A percentile compares a stretch with the other conserved stretches of the same genome.
These are phyloP conservation scores for Chloroceryle inda DNA, from an alignment of 2,797 vertebrate species.

Conservation along the genomic window DNA sequence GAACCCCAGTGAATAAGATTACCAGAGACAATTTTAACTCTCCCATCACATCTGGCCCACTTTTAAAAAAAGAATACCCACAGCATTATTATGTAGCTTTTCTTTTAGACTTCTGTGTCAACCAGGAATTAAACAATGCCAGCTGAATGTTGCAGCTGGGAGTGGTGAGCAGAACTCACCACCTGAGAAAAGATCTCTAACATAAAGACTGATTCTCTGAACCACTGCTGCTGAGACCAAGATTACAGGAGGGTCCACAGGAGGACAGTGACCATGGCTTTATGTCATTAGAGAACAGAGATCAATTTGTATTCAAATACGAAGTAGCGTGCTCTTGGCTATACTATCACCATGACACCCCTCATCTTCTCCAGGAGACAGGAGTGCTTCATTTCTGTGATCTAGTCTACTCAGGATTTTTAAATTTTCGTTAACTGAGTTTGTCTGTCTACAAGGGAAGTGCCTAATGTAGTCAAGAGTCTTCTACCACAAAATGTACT, in stretches of 20 bases:
- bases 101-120: background rate
- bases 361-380: background rate
- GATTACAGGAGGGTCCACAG: background rate
- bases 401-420: background rate
- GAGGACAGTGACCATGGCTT: background rate
- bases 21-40: background rate
- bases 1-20: background rate
- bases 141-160: background rate
- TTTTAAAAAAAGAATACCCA: background rate
- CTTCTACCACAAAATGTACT: background rate
- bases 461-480: background rate
- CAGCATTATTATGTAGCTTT: background rate
- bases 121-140: background rate
- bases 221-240: background rate
- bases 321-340: background rate
- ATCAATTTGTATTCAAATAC: background rate
- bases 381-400: background rate
- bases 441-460: background rate
- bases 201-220: background rate
- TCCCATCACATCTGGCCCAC: background rate
- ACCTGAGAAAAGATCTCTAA: background rate
- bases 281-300: background rate
- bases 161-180: background rate
- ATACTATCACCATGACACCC: background rate
- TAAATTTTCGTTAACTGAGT: background rate